Evolutionary conservation across 1,140 invertebrate genomes (phyloP), one percentile per base, ranked within the genome.

Genomic region (Prorops nasuta): DNA sequence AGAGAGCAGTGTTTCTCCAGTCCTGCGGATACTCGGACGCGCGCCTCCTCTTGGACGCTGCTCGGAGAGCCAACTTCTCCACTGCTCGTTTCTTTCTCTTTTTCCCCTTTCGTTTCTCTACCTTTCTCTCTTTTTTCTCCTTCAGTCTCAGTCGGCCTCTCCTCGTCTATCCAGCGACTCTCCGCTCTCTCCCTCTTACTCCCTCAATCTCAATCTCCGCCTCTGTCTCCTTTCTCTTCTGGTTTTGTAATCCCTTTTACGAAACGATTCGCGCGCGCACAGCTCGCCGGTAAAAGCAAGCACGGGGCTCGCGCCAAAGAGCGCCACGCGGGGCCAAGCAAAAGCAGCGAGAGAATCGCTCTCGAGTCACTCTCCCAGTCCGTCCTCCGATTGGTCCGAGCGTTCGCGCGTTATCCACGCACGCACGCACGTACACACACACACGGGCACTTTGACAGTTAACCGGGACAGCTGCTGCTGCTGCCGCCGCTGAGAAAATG

Each of bases 171-270:
- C 53, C 37, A 15, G 53, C 48, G 39, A 21, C 43, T 48, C 44
- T 28, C 53, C 24, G 38, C 32, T 28, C 18, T 51, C 40, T 51
- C 45, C 54, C 49, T 59, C 56, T 47, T 44, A 46, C 53, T 61
- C 38, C 56, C 51, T 55, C 31, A 43, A 37, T 54, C 54, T 55
- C 44, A 51, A 43, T 49, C 48, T 55, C 41, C 53, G 51, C 53
- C 51, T 66, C 44, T 52, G 51, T 51, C 54, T 63, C 52, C 58
- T 66, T 56, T 61, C 48, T 58, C 48, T 56, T 60, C 58, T 48
- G 60, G 61, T 73, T 69, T 73, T 71, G 71, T 67, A 72, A 74
- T 72, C 65, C 67, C 59, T 63, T 74, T 74, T 75, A 71, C 72
- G 71, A 74, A 75, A 73, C 57, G 38, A 50, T 52, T 49, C 20